Evolutionary conservation across 2,797 vertebrate genomes (phyloP).

Genomic region (Crossoptilon crossoptilon): DNA sequence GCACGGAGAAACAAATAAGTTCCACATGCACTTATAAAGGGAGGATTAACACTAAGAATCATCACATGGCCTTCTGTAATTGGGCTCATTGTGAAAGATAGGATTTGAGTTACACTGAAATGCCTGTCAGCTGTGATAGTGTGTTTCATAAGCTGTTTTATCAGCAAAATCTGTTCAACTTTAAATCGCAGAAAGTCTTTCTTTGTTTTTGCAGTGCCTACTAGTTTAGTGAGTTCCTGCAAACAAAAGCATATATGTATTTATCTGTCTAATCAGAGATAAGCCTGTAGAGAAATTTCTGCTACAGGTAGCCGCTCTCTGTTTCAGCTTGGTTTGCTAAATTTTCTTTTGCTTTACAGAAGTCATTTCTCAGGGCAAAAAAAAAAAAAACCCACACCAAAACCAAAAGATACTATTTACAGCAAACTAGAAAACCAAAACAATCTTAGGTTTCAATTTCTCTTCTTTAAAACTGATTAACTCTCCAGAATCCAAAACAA

Average conservation of each 20-base stretch:
- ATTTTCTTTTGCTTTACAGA: background rate
- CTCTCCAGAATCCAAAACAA: constrained; percentile 32
- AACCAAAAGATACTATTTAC: background rate
- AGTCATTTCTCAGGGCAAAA: background rate
- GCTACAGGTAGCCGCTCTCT: background rate
- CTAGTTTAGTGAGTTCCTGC: background rate
- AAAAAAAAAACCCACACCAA: background rate
- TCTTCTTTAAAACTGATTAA: constrained; percentile 51
- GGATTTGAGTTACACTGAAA: background rate
- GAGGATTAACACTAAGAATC: background rate
- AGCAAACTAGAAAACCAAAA: background rate
- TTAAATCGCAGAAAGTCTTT: background rate
- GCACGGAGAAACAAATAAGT: background rate
- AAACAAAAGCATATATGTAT: background rate
- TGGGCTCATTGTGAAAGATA: background rate
- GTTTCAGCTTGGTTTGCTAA: background rate
- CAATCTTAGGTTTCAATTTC: background rate
- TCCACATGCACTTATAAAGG: background rate
- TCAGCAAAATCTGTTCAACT: background rate
- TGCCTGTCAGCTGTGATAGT: background rate
- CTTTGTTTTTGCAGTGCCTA: background rate
- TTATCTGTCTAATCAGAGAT: background rate
- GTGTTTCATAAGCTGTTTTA: background rate
- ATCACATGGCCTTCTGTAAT: background rate
- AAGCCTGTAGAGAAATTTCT: background rate